Evolutionary conservation across 2,113 vertebrate genomes (phyloP).

Genomic region (Callorhinus ursinus): DNA sequence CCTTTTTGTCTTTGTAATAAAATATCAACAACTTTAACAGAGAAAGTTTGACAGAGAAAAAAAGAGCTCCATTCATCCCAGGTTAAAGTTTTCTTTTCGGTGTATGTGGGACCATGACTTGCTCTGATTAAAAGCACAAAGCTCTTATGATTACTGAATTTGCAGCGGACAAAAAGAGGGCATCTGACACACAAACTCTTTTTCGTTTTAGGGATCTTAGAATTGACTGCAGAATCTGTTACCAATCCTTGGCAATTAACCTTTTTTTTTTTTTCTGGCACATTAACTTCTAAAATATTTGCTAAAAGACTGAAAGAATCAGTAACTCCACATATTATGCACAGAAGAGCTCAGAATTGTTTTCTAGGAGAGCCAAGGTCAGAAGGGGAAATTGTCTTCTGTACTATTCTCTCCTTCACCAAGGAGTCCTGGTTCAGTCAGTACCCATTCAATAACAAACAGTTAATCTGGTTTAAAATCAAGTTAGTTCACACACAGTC

Average conservation of each 20-base stretch:
- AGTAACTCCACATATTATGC: conserved; percentile 6
- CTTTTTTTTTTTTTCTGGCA: neutral
- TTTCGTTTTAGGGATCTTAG: neutral
- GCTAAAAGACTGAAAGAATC: conserved; percentile 28
- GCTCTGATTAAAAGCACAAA: conserved; percentile 24
- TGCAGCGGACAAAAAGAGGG: neutral
- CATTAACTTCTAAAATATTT: conserved; percentile 43
- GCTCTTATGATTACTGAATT: neutral
- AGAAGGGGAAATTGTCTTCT: conserved; percentile 19
- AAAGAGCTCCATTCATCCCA: neutral
- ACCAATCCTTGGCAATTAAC: neutral
- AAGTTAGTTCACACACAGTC: conserved; percentile 65
- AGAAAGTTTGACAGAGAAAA: no score
- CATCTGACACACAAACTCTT: neutral
- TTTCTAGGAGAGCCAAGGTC: neutral
- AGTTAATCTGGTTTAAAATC: conserved; percentile 45
- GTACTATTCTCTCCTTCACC: conserved; percentile 15
- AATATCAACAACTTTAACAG: neutral
- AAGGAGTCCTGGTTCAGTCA: neutral
- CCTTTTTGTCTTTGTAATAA: neutral
- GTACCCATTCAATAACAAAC: conserved; percentile 35
- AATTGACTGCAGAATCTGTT: conserved; percentile 21
- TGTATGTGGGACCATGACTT: neutral
- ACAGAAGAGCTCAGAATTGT: conserved; percentile 12
- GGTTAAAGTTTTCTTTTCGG: conserved; percentile 23